These are phyloP conservation scores for Promerops cafer DNA, from an alignment of 2,113 vertebrate genomes.

Conservation along the genomic window DNA sequence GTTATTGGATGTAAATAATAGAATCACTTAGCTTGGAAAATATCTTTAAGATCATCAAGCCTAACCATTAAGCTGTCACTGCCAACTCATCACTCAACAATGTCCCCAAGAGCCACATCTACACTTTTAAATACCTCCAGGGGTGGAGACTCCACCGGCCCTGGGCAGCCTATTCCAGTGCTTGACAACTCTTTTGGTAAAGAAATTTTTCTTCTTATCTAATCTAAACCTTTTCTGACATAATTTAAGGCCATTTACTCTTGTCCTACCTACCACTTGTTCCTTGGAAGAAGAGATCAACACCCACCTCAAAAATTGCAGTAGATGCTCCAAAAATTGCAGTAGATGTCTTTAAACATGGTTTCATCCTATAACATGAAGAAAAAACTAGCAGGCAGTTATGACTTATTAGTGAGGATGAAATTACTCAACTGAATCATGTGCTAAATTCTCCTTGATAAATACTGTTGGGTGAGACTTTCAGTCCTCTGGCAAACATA, in stretches of 20 bases:
- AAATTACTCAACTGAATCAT: background rate
- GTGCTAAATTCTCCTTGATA: background rate
- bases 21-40: background rate
- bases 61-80: background rate
- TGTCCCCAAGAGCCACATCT: background rate
- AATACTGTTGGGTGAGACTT: background rate
- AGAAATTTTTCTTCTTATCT: background rate
- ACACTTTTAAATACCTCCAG: background rate
- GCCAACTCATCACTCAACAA: background rate
- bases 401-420: background rate
- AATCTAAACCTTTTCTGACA: background rate
- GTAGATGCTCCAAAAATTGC: background rate
- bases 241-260: background rate
- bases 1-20: background rate
- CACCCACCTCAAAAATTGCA: background rate
- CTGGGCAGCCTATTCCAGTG: background rate
- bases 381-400: background rate
- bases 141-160: background rate
- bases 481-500: background rate
- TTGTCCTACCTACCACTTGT: background rate
- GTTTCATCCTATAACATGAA: background rate
- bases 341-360: background rate
- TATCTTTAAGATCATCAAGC: background rate
- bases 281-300: background rate
- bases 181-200: background rate